phyloP scores from a whole-genome alignment of 2,113 vertebrate species.

The Mormyrus lacerda region DNA sequence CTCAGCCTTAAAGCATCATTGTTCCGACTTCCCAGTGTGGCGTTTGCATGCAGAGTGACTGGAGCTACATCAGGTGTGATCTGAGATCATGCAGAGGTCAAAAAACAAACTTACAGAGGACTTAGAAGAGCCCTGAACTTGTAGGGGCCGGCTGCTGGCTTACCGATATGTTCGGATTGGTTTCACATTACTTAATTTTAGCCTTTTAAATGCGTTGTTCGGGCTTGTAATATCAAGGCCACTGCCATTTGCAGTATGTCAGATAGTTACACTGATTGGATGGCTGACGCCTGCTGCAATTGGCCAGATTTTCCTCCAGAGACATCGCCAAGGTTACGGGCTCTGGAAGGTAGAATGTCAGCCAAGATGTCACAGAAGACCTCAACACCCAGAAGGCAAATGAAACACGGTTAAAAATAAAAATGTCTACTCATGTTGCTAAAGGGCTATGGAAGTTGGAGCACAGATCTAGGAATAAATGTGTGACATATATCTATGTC shows the following conservation, averaged over 20 bases:
- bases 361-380: background rate
- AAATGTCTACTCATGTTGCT: background rate
- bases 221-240: background rate
- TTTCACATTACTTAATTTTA: background rate
- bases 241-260: background rate
- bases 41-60: background rate
- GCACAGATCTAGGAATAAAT: background rate
- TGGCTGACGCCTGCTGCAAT: background rate
- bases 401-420: background rate
- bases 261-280: background rate
- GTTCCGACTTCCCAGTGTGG: background rate
- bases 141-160: background rate
- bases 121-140: background rate
- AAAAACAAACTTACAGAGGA: background rate
- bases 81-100: background rate
- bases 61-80: background rate
- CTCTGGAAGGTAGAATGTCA: background rate
- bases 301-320: background rate
- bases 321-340: background rate
- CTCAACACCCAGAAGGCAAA: background rate
- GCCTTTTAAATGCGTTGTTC: background rate
- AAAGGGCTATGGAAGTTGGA: background rate
- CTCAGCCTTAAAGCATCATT: conserved; percentile 23
- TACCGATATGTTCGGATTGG: background rate
- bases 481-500: background rate